Evolutionary conservation across 30 jellyfish, hydroid and myxozoan species (phyloP), one percentile per base, ranked within the genome.

Genomic region (Phacellophora camtschatica): DNA sequence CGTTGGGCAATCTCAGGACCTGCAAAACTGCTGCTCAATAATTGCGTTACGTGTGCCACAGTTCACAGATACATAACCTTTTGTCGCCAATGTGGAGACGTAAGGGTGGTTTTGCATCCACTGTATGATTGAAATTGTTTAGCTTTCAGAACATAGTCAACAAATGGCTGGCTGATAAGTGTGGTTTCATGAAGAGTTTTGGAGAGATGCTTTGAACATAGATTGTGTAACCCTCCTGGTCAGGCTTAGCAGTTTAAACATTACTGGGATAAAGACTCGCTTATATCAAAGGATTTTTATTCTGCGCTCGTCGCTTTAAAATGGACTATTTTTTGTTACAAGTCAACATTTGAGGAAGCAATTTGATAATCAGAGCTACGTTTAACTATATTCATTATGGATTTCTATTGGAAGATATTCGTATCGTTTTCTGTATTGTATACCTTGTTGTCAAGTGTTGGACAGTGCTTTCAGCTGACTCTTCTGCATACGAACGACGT

Each of bases 401-500:
- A 35, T 66, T 24, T 36, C 28, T 15, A 66, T 62, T 11, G 20
- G 62, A 66, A 41, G 1, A 31, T 0, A n/a, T 19, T 71, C 0
- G 84, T 39, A 18, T n/a, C 54, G 48, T 30, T 41, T 25, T 35
- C 41, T 49, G 71, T 51, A 7, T 11, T 73, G 18, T 34, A 31
- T 53, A 5, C 35, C 35, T 20, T 43, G 30, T 22, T 73, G 35
- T 73, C 39, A 35, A 42, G 20, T 53, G 65, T n/a, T 55, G 16
- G 41, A 5, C 24, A 10, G 5, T 73, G 86, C n/a, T 73, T 73
- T 73, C 91, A 92, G 33, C 68, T 92, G 70, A 91, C 95, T 5
- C 46, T 91, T 48, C 35, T 91, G 88, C 98, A 91, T 86, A 91
- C 98, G 0, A 91, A 91, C 58, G 98, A 91, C 51, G 98, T 91